Conservation (phyloP, 2,888 invertebrate genomes). For the Phortica magna region DNA sequence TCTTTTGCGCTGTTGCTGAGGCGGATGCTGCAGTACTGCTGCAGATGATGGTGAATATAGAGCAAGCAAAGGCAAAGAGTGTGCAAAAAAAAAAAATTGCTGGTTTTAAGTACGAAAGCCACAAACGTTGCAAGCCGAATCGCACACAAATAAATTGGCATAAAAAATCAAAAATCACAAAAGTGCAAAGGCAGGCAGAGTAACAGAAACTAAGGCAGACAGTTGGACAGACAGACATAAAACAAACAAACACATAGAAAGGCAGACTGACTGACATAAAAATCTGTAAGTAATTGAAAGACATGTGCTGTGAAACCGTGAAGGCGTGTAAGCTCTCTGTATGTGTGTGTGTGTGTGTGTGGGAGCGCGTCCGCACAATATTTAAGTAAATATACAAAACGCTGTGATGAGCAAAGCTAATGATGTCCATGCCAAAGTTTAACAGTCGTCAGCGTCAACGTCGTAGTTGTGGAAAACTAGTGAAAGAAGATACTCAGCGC, state of each 20-base stretch:
- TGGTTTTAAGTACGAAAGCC: neutral
- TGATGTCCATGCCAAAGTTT: slow-evolving; percentile 71
- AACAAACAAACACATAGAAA: slow-evolving; percentile 43
- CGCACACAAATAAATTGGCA: slow-evolving; percentile 66
- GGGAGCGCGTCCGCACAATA: slow-evolving; percentile 53
- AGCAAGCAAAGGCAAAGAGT: slow-evolving; percentile 5
- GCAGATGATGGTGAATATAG: slow-evolving; percentile 40
- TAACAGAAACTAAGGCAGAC: slow-evolving; percentile 1
- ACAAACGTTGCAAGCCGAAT: neutral
- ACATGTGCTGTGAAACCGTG: neutral
- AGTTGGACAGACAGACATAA: neutral
- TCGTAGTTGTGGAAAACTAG: slow-evolving; percentile 24
- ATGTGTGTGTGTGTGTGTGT: neutral
- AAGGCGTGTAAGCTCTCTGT: neutral
- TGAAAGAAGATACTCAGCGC: slow-evolving; percentile 41
- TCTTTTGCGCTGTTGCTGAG: slow-evolving; percentile 54
- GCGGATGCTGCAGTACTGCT: slow-evolving; percentile 43
- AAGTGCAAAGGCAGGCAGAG: slow-evolving; percentile 51
- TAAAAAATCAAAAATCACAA: slow-evolving; percentile 74
- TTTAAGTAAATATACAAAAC: slow-evolving; percentile 71
- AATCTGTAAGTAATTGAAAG: too few species aligned
- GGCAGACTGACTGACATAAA: slow-evolving; percentile 55
- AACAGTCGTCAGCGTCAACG: slow-evolving; percentile 31
- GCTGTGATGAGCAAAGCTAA: slow-evolving; percentile 73
- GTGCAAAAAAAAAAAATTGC: slow-evolving; percentile 11